Conservation (phyloP, 2,113 vertebrate genomes). For the Siniperca knerii region DNA sequence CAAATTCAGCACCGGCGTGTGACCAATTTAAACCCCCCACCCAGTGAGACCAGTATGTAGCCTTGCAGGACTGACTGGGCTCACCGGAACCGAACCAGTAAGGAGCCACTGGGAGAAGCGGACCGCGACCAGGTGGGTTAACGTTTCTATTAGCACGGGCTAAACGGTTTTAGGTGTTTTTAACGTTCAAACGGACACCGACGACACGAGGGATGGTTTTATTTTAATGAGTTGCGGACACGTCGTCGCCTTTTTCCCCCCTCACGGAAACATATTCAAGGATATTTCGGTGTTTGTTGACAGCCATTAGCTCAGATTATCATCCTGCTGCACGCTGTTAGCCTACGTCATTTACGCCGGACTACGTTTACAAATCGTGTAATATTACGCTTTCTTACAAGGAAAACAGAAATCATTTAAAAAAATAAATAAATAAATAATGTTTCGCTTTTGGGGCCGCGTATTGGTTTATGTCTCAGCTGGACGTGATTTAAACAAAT, state of each 20-base stretch:
- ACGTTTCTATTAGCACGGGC: too few relatives aligned
- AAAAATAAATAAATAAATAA: background rate
- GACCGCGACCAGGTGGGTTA: background rate
- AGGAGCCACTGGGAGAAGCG: background rate
- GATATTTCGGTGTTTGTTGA: background rate
- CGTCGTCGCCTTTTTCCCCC: background rate
- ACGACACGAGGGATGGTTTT: background rate
- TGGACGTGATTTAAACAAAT: background rate
- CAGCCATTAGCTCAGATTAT: background rate
- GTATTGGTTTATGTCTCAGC: background rate
- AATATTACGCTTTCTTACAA: background rate
- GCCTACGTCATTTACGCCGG: background rate
- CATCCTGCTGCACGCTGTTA: background rate
- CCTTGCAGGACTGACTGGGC: background rate
- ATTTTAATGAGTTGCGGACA: background rate
- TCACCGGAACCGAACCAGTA: background rate
- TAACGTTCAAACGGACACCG: background rate
- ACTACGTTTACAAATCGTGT: background rate
- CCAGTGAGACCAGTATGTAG: background rate
- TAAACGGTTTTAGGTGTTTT: background rate
- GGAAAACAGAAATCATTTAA: rapidly evolving
- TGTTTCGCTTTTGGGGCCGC: rapidly evolving
- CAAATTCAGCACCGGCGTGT: conserved; percentile 1
- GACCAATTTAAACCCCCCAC: background rate
- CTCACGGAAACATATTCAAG: rapidly evolving